A percentile compares a stretch with the other conserved stretches of the same genome.
phyloP scores from a whole-genome alignment of 2,797 vertebrate genomes.

The Hephaestus fuliginosus region DNA sequence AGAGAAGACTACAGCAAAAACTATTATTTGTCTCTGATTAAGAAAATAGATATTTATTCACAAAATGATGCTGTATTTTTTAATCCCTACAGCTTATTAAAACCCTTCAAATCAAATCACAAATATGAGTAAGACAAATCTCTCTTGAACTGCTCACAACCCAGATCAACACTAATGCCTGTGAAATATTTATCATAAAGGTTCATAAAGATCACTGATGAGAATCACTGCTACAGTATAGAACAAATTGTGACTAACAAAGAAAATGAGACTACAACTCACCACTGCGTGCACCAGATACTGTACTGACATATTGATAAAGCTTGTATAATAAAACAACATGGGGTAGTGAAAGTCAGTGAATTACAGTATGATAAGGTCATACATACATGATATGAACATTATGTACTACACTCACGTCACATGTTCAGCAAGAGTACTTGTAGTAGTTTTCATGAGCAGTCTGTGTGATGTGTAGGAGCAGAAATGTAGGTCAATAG shows the following conservation, averaged over 20 bases:
- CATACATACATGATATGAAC: neutral
- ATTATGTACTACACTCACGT: neutral
- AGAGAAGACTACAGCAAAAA: too few relatives aligned
- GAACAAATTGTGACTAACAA: neutral
- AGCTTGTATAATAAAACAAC: neutral
- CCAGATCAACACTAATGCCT: neutral
- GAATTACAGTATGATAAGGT: neutral
- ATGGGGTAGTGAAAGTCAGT: neutral
- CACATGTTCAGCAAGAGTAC: neutral
- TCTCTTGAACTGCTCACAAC: neutral
- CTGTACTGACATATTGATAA: neutral
- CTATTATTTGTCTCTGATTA: neutral
- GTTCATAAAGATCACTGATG: neutral
- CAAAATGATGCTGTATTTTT: neutral
- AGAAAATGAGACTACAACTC: neutral
- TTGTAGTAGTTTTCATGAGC: neutral
- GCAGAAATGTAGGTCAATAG: conserved; percentile 56
- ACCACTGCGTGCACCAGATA: neutral
- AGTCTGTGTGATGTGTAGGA: conserved; percentile 1
- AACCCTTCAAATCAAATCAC: neutral
- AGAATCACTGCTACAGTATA: neutral
- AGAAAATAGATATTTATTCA: neutral
- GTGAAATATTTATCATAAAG: neutral
- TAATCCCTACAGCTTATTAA: neutral
- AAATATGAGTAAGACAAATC: neutral